Percentiles rank a stretch among this genome's conserved stretches.
Conservation (phyloP, 1,140 invertebrate genomes). For the Theocolax elegans region DNA sequence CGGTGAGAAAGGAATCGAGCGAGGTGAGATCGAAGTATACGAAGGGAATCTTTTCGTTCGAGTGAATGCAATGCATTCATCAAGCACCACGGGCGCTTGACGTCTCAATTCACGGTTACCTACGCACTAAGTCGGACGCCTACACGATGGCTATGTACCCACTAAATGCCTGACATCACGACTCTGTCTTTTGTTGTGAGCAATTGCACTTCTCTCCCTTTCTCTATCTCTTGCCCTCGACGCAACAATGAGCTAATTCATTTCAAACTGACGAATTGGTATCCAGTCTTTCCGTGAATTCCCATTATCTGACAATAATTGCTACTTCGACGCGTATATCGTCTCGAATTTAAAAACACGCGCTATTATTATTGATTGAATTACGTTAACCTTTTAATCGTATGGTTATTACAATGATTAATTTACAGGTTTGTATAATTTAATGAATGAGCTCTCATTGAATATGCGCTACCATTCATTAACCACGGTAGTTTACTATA, state of each 20-base stretch:
- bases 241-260: background rate
- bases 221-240: background rate
- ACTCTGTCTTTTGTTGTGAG: constrained; percentile 18
- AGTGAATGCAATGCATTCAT: constrained; percentile 66
- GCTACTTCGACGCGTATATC: background rate
- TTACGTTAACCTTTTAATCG: no score
- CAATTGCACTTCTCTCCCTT: background rate
- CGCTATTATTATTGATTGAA: background rate
- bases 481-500: no score
- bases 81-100: constrained; percentile 66
- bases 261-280: constrained; percentile 26
- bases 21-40: background rate
- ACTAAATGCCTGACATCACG: constrained; percentile 37
- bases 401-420: no score
- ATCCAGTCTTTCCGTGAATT: background rate
- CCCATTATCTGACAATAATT: background rate
- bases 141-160: constrained; percentile 43
- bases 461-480: no score
- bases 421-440: no score
- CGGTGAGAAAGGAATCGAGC: background rate
- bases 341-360: background rate
- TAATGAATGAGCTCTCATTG: no score
- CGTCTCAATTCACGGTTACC: constrained; percentile 63
- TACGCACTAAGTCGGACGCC: constrained; percentile 41
- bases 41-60: constrained; percentile 52